phyloP scores from a whole-genome alignment of 2,797 vertebrate genomes.

The Cossypha caffra region DNA sequence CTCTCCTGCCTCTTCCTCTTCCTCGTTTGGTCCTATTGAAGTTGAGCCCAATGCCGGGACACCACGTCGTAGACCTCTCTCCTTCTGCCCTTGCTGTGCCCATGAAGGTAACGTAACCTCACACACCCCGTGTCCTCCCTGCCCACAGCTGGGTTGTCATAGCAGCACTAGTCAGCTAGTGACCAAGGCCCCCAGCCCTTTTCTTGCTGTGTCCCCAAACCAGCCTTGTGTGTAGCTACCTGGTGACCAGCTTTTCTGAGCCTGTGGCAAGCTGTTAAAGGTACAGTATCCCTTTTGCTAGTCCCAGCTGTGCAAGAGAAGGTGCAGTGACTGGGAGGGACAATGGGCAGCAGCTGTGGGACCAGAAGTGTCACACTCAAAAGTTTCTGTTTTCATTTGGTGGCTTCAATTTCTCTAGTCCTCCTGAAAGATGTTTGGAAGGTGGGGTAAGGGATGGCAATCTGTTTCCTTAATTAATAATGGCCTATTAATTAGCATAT shows the following conservation, averaged over 20 bases:
- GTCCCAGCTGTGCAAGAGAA: conserved; percentile 28
- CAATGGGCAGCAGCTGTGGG: not conserved
- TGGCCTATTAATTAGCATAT: not conserved
- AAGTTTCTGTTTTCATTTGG: conserved; percentile 20
- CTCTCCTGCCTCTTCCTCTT: conserved; percentile 72
- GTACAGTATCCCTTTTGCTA: conserved; percentile 76
- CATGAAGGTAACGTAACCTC: conserved; percentile 96
- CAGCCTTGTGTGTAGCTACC: not conserved
- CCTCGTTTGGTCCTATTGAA: conserved; percentile 87
- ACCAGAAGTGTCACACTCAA: not conserved
- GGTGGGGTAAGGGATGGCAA: not conserved
- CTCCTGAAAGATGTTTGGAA: not conserved
- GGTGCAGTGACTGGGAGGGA: not conserved
- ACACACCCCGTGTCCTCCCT: conserved; percentile 47
- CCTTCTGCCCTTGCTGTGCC: conserved; percentile 99
- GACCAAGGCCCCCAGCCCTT: not conserved
- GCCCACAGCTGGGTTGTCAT: conserved; percentile 73
- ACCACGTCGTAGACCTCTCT: conserved; percentile 96
- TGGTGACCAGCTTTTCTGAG: conserved; percentile 50
- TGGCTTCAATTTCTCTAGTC: not conserved
- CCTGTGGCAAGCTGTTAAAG: conserved; percentile 64
- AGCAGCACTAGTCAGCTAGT: conserved; percentile 65
- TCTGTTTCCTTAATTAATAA: not conserved
- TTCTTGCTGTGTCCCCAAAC: conserved; percentile 37
- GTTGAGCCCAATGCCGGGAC: conserved; percentile 96